Base-by-base conservation (phyloP, 2,888 invertebrate species). In the Punctoribates punctum region DNA sequence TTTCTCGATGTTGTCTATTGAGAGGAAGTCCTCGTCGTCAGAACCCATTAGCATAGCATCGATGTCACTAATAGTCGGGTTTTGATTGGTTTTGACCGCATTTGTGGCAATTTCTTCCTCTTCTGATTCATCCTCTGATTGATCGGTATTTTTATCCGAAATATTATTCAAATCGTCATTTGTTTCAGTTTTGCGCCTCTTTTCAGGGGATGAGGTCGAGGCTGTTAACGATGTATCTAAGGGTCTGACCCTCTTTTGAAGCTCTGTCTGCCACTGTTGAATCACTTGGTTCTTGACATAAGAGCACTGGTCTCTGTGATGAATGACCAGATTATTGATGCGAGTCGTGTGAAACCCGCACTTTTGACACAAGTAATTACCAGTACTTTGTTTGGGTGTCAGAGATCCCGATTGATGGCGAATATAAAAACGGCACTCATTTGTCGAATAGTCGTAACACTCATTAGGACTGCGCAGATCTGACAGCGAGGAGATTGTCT, bases 231-330 rank as follows among this genome's bases (percentile, higher is more conserved):
- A 20, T 13, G 42, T 42, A 17, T 42, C 67, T 1, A 25, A 25
- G 13, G 72, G 72, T 72, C 23, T 72, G 72, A 72, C 72, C 27
- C 72, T 72, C 17, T 72, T 72, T n/a, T 72, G 38, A 25, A 72
- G 72, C 46, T 72, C 72, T 48, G 72, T 20, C 54, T 77, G 70
- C 75, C 75, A 75, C 20, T 54, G 57, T 25, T 54, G 27, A 13
- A 75, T 70, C 20, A 54, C 70, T 60, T 38, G 38, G 42, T 73
- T 60, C 27, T 70, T 74, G 15, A 77, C 51, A n/a, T 70, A 67
- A 27, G 74, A 48, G 67, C 77, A 77, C 38, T 77, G 74, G 46
- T 74, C 74, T 74, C 74, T 77, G 42, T 77, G 74, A 54, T 77
- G 77, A 11, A 74, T 25, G 27, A 77, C 67, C 29, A 77, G 25